These are phyloP conservation scores for Tinea pellionella DNA, from an alignment of 2,888 invertebrate genomes.

Conservation along the genomic window DNA sequence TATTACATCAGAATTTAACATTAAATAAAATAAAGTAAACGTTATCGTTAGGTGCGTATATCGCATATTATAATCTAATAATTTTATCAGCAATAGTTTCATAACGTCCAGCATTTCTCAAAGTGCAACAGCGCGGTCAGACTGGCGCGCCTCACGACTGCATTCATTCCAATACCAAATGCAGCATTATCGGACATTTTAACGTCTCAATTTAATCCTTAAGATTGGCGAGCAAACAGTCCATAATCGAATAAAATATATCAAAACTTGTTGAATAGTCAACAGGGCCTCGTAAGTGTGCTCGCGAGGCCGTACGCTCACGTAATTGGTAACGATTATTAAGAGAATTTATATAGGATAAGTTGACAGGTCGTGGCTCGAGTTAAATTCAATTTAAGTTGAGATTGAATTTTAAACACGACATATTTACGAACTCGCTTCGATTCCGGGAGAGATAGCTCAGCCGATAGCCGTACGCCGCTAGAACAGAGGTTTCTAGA, in stretches of 20 bases:
- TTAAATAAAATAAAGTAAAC: neutral
- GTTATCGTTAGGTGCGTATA: neutral
- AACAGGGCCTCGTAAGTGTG: constrained; percentile 35
- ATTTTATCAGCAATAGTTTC: constrained; percentile 38
- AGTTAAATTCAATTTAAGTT: constrained; percentile 39
- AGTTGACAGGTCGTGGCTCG: constrained; percentile 47
- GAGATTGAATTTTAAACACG: constrained; percentile 37
- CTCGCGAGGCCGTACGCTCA: constrained; percentile 50
- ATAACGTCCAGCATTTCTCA: constrained; percentile 44
- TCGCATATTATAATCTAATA: constrained; percentile 14
- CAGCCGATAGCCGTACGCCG: neutral
- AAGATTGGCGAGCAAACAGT: constrained; percentile 45
- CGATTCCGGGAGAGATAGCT: constrained; percentile 16
- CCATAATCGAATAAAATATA: constrained; percentile 35
- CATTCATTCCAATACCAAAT: constrained; percentile 15
- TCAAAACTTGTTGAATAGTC: constrained; percentile 26
- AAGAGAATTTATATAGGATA: constrained; percentile 59
- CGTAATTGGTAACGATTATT: constrained; percentile 62
- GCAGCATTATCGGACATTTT: constrained; percentile 11
- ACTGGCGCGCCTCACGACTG: constrained; percentile 36
- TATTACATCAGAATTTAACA: too few species aligned
- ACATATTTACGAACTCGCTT: constrained; percentile 40
- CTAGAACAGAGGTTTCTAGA: neutral
- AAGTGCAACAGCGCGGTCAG: constrained; percentile 30
- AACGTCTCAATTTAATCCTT: constrained; percentile 44